Evolutionary conservation across 2,113 vertebrate genomes (phyloP).

Genomic region (Nycticebus coucang): DNA sequence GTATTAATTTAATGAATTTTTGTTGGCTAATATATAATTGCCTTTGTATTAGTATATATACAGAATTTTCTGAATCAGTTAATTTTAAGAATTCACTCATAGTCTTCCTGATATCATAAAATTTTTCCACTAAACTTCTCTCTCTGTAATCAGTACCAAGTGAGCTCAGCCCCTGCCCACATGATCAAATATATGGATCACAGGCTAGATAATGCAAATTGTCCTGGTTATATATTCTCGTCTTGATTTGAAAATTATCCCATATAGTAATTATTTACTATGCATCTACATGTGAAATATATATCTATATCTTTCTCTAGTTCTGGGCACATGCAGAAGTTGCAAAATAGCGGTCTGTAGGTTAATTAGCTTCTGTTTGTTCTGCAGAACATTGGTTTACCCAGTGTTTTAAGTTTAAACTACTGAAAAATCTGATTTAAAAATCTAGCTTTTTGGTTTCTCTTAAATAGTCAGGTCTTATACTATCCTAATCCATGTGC

Average conservation of each 20-base stretch:
- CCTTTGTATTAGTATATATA: constrained; percentile 11
- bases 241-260: constrained; percentile 47
- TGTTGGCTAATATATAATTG: constrained; percentile 41
- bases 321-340: neutral
- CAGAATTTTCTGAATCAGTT: constrained; percentile 42
- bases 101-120: constrained; percentile 18
- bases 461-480: neutral
- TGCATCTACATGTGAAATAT: neutral
- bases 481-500: neutral
- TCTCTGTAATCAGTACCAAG: constrained; percentile 47
- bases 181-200: constrained; percentile 47
- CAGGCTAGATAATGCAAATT: constrained; percentile 32
- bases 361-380: constrained; percentile 32
- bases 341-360: neutral
- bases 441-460: neutral
- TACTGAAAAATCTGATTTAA: constrained; percentile 25
- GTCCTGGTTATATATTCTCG: constrained; percentile 12
- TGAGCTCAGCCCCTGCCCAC: constrained; percentile 3
- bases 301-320: neutral
- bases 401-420: constrained; percentile 6
- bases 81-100: constrained; percentile 48
- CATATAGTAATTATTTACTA: neutral
- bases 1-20: constrained; percentile 47
- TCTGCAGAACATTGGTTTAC: constrained; percentile 35
- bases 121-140: neutral